Evolutionary conservation across 2,888 invertebrate genomes (phyloP), one percentile per base, ranked within the genome.

Genomic region (Rutpela maculata): DNA sequence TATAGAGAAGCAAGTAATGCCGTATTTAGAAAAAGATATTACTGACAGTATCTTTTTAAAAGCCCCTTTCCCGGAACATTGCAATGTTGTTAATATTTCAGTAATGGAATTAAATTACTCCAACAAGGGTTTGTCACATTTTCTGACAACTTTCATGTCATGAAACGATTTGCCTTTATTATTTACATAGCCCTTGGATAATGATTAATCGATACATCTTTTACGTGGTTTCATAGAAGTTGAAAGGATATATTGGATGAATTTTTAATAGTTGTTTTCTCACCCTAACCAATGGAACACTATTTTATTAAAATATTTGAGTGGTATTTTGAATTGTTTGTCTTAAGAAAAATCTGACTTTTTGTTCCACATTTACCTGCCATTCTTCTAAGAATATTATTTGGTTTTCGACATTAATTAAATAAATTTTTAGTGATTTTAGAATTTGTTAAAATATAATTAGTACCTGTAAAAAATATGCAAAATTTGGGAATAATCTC

Each of bases 91-190:
- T 26, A 80, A 84, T 83, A 82, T 84, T 82, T 84, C 75, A 81
- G 75, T 78, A 78, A 80, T 79, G 74, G 79, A 82, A 85, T 84
- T 81, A 82, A 81, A 84, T 84, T 85, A 84, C 77, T 67, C 72
- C 81, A 83, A 85, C 84, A 81, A 84, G 84, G 85, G 86, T 83
- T 84, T 84, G 84, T 86, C 84, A 84, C 84, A 85, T 83, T 81
- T 80, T 79, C 81, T 80, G 82, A 83, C 83, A 82, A 83, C 78
- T 83, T 81, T 80, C 84, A 80, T 83, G 84, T 76, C 77, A 60
- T 63, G 74, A 80, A 68, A 77, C 80, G 78, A 83, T 83, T 83
- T 81, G 38, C 81, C 77, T 83, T 80, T 81, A 80, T 83, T 81
- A 78, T 80, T 79, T 76, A 79, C 75, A 73, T 74, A 68, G 59